Percentiles rank a stretch among this genome's conserved stretches.
phyloP scores from a whole-genome alignment of 2,113 vertebrate species.

The Pampusana beccarii region DNA sequence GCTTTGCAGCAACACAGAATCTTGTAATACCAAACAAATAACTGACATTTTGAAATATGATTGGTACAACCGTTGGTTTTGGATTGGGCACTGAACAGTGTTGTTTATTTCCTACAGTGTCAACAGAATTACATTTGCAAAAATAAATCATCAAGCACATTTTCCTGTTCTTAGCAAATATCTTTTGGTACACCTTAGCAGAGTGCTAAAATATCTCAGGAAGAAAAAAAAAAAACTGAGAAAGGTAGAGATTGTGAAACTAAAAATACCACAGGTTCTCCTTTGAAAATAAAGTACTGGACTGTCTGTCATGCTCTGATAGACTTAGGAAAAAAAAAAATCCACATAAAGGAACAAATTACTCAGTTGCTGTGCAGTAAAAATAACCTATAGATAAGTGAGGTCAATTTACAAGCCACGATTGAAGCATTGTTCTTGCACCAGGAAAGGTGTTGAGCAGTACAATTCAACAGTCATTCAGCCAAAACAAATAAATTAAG shows the following conservation, averaged over 20 bases:
- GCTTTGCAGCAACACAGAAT: not conserved
- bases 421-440: slow-evolving; percentile 30
- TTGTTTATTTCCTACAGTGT: not conserved
- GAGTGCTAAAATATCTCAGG: not conserved
- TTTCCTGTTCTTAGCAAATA: not conserved
- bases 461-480: slow-evolving; percentile 59
- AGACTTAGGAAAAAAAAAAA: slow-evolving; percentile 25
- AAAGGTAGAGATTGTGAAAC: not conserved
- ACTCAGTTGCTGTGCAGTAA: slow-evolving; percentile 22
- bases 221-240: not conserved
- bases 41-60: not conserved
- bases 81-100: not conserved
- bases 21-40: not conserved
- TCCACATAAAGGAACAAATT: slow-evolving; percentile 51
- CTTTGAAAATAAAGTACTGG: slow-evolving; percentile 31
- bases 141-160: not conserved
- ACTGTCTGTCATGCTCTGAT: slow-evolving; percentile 16
- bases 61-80: not conserved
- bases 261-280: not conserved
- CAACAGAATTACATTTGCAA: not conserved
- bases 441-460: slow-evolving; percentile 26
- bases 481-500: slow-evolving; percentile 53
- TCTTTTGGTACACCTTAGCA: not conserved
- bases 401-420: slow-evolving; percentile 41
- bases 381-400: slow-evolving; percentile 53